These are phyloP conservation scores for Candoia aspera DNA, from an alignment of 2,113 vertebrate species.

Conservation along the genomic window DNA sequence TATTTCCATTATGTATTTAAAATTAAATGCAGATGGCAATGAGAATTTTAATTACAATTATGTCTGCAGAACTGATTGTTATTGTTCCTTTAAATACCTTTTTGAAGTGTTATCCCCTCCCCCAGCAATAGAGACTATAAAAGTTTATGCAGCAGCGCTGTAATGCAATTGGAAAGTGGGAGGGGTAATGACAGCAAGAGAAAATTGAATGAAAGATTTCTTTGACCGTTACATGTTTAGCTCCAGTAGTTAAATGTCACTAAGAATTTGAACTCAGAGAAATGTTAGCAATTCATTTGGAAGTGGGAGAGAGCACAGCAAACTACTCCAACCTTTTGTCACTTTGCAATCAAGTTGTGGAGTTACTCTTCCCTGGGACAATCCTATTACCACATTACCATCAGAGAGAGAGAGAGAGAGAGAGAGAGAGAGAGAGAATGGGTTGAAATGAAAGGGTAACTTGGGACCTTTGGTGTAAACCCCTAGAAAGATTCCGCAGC, in stretches of 20 bases:
- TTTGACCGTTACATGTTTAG: not conserved
- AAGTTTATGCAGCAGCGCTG: not conserved
- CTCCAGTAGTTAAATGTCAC: not conserved
- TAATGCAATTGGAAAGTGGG: not conserved
- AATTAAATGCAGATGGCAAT: slow-evolving; percentile 60
- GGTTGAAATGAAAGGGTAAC: slow-evolving; percentile 47
- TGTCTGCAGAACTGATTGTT: slow-evolving; percentile 51
- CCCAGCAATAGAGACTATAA: slow-evolving; percentile 25
- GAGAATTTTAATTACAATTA: slow-evolving; percentile 56
- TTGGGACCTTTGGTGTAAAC: slow-evolving; percentile 31
- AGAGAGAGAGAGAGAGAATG: too few relatives aligned
- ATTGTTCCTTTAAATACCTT: slow-evolving; percentile 56
- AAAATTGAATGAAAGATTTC: slow-evolving; percentile 30
- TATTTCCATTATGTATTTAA: slow-evolving; percentile 56
- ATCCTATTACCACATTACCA: accelerated
- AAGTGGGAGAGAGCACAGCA: not conserved
- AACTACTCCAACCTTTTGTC: not conserved
- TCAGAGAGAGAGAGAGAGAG: slow-evolving; percentile 19
- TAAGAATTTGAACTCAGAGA: not conserved
- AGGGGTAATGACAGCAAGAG: not conserved
- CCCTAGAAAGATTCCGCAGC: slow-evolving; percentile 40
- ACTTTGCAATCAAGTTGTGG: not conserved
- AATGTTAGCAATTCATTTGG: not conserved
- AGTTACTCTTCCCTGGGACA: accelerated
- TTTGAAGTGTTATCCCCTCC: slow-evolving; percentile 20